Conservation (phyloP, 2,797 vertebrate species). For the Bradypodion pumilum region DNA sequence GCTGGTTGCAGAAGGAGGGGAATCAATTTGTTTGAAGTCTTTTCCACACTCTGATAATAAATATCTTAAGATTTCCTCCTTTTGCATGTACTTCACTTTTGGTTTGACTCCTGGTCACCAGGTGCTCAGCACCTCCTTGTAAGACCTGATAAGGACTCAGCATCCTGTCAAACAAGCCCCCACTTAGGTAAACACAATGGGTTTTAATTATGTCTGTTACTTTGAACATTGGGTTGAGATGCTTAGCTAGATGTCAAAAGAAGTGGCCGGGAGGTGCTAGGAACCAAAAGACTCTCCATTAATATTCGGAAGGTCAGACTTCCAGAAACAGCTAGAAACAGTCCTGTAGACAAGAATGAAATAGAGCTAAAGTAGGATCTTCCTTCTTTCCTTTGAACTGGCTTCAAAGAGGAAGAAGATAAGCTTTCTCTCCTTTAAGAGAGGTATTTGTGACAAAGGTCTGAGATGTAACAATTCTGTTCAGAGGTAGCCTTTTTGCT, state of each 20-base stretch:
- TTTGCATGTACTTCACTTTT: conserved; percentile 21
- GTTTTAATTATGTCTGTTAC: conserved; percentile 14
- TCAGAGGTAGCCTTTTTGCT: conserved; percentile 64
- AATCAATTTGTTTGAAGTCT: conserved; percentile 14
- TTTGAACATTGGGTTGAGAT: conserved; percentile 16
- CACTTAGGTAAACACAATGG: conserved; percentile 6
- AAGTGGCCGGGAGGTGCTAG: neutral
- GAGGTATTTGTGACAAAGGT: conserved; percentile 62
- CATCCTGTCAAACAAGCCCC: conserved; percentile 18
- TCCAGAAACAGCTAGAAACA: conserved; percentile 19
- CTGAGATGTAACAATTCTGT: conserved; percentile 68
- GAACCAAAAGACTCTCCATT: neutral
- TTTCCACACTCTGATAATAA: conserved; percentile 27
- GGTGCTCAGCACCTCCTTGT: conserved; percentile 27
- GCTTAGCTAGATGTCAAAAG: conserved; percentile 21
- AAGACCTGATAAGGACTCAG: conserved; percentile 28
- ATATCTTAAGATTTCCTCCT: conserved; percentile 30
- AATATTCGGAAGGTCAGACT: neutral
- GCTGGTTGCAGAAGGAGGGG: neutral
- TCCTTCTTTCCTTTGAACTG: conserved; percentile 72
- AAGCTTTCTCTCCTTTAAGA: conserved; percentile 70
- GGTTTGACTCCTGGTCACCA: conserved; percentile 24
- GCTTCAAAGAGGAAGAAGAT: conserved; percentile 78
- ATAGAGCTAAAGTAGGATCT: conserved; percentile 63
- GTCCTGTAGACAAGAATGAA: conserved; percentile 56